Conservation (phyloP, 1,140 invertebrate genomes). For the Phymorhynchus buccinoides region DNA sequence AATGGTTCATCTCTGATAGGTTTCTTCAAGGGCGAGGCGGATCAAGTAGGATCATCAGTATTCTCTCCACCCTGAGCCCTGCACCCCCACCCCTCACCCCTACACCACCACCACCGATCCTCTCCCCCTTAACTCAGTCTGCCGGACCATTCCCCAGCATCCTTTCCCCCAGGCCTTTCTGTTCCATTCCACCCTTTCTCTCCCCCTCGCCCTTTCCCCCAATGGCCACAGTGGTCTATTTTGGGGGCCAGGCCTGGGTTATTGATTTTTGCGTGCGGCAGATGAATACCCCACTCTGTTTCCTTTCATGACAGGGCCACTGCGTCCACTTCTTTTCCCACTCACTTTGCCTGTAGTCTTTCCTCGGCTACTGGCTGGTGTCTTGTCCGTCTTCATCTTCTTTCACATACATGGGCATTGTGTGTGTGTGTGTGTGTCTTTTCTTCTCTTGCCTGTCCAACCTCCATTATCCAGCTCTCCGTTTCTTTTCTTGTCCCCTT, state of each 20-base stretch:
- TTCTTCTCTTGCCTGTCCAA: too few relatives aligned
- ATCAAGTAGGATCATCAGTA: neutral
- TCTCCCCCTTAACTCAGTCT: too few relatives aligned
- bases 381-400: too few relatives aligned
- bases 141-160: neutral
- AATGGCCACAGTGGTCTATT: constrained; percentile 19
- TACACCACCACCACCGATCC: too few relatives aligned
- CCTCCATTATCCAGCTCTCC: too few relatives aligned
- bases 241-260: neutral
- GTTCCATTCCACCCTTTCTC: too few relatives aligned
- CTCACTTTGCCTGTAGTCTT: neutral
- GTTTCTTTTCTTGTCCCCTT: too few relatives aligned
- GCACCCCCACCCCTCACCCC: neutral
- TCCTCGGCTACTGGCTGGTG: too few relatives aligned
- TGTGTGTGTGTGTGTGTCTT: neutral
- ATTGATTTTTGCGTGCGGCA: constrained; percentile 33
- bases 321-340: neutral
- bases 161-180: too few relatives aligned
- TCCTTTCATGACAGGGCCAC: constrained; percentile 32
- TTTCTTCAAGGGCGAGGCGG: neutral
- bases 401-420: too few relatives aligned
- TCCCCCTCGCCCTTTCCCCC: neutral
- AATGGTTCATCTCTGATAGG: too few relatives aligned
- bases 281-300: constrained; percentile 38
- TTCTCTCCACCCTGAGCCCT: neutral